These are phyloP conservation scores for Epinotia demarniana DNA, from an alignment of 2,888 invertebrate species.

Conservation along the genomic window DNA sequence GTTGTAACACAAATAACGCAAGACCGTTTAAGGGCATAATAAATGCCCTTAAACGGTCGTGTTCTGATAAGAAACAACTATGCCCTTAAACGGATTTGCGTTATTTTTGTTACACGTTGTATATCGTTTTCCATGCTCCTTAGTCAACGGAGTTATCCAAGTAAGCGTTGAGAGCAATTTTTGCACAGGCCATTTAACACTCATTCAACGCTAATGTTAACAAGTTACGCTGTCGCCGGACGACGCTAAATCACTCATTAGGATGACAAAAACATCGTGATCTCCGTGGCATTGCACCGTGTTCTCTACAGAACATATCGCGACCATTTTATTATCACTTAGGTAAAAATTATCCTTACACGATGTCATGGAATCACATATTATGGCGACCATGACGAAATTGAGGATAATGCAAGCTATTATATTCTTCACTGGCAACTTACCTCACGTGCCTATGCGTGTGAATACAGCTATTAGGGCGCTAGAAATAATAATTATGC, in stretches of 20 bases:
- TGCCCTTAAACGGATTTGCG: too few relatives aligned
- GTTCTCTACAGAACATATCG: constrained; percentile 50
- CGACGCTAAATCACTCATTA: constrained; percentile 64
- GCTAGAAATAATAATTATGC: not conserved
- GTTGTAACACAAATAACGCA: too few relatives aligned
- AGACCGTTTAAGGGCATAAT: too few relatives aligned
- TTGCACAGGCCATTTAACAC: constrained; percentile 45
- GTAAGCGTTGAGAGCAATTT: constrained; percentile 41
- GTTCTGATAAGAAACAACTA: too few relatives aligned
- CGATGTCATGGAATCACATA: constrained; percentile 42
- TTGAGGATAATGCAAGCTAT: constrained; percentile 32
- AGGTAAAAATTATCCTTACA: constrained; percentile 43
- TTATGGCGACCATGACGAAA: constrained; percentile 38
- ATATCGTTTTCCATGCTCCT: not conserved
- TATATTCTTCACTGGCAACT: constrained; percentile 21
- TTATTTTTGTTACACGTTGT: too few relatives aligned
- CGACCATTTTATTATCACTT: constrained; percentile 48
- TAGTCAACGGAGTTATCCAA: constrained; percentile 10
- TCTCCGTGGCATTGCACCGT: constrained; percentile 62
- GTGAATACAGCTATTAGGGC: not conserved
- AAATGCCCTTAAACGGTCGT: too few relatives aligned
- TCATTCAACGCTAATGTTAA: constrained; percentile 47
- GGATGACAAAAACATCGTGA: constrained; percentile 67
- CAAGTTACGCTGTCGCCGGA: constrained; percentile 51
- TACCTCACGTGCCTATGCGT: not conserved